phyloP scores from a whole-genome alignment of 2,888 invertebrate species.

The Cacoxenus indagator region DNA sequence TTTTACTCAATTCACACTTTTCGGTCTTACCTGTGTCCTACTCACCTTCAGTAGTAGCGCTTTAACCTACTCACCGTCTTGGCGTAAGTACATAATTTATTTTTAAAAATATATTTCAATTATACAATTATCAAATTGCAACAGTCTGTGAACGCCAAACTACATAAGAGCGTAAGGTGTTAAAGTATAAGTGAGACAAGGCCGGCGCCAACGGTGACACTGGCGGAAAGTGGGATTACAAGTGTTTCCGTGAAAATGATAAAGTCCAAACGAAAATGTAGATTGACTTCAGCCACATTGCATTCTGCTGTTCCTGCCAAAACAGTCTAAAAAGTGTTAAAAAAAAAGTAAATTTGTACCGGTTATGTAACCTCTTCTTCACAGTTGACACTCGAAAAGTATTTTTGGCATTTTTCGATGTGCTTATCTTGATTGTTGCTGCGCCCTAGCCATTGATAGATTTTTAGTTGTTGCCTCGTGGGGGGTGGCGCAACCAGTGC shows the following conservation, averaged over 20 bases:
- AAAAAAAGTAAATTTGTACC: too few relatives aligned
- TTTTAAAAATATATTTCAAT: neutral
- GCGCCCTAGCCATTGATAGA: too few relatives aligned
- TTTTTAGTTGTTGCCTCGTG: neutral
- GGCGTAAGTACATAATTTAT: neutral
- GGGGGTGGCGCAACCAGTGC: too few relatives aligned
- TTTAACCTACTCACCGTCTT: neutral
- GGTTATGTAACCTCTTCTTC: conserved; percentile 13
- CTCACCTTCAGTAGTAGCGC: neutral
- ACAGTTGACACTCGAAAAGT: conserved; percentile 12
- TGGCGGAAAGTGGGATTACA: too few relatives aligned
- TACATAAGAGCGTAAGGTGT: neutral
- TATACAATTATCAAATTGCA: conserved; percentile 8
- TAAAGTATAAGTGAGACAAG: too few relatives aligned
- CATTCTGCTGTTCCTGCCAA: too few relatives aligned
- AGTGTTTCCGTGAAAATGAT: too few relatives aligned
- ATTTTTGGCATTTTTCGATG: conserved; percentile 3
- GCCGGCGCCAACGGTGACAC: too few relatives aligned
- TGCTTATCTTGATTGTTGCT: neutral
- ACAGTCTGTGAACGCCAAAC: neutral
- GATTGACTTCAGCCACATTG: neutral
- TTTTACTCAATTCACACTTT: neutral
- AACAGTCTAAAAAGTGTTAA: too few relatives aligned
- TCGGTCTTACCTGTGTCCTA: neutral
- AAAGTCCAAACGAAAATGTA: neutral